A percentile compares a stretch with the other conserved stretches of the same genome.
Evolutionary conservation across 2,888 invertebrate genomes (phyloP).

Genomic region (Hypomecis punctinalis): DNA sequence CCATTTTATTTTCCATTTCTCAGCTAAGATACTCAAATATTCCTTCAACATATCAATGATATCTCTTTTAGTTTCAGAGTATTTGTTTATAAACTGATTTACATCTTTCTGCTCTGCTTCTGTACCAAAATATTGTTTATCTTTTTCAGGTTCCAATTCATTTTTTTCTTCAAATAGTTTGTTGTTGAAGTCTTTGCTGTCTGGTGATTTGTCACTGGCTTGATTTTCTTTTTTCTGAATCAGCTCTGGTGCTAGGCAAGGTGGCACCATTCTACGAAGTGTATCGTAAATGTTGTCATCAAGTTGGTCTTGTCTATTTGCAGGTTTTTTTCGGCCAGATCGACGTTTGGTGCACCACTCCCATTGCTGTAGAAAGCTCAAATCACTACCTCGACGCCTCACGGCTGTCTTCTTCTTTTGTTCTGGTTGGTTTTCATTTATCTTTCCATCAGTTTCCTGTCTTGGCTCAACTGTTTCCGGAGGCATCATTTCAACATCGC

Average conservation of each 20-base stretch:
- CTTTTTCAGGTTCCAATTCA: conserved; percentile 51
- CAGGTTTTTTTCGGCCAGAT: conserved; percentile 79
- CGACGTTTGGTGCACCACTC: conserved; percentile 89
- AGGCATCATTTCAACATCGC: conserved; percentile 64
- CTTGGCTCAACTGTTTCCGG: conserved; percentile 55
- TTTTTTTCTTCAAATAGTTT: conserved; percentile 84
- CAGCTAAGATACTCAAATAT: conserved; percentile 83
- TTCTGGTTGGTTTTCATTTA: conserved; percentile 50
- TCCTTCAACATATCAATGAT: conserved; percentile 86
- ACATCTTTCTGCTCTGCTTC: conserved; percentile 87
- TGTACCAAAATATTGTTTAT: conserved; percentile 87
- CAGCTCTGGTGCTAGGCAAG: conserved; percentile 79
- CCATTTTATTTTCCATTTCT: conserved; percentile 88
- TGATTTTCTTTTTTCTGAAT: conserved; percentile 71
- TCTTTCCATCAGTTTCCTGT: conserved; percentile 27
- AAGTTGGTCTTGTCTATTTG: conserved; percentile 83
- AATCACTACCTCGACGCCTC: conserved; percentile 89
- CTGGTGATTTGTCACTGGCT: conserved; percentile 84
- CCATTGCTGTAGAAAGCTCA: conserved; percentile 90
- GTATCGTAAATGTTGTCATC: conserved; percentile 89
- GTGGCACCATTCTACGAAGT: conserved; percentile 87
- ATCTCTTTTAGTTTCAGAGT: conserved; percentile 83
- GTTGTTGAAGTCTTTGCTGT: conserved; percentile 86
- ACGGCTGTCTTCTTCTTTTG: conserved; percentile 80
- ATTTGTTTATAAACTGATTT: conserved; percentile 85